A percentile compares a stretch with the other conserved stretches of the same genome.
Conservation (phyloP, 92 coral and sea anemone genomes). For the Scolanthus callimorphus region DNA sequence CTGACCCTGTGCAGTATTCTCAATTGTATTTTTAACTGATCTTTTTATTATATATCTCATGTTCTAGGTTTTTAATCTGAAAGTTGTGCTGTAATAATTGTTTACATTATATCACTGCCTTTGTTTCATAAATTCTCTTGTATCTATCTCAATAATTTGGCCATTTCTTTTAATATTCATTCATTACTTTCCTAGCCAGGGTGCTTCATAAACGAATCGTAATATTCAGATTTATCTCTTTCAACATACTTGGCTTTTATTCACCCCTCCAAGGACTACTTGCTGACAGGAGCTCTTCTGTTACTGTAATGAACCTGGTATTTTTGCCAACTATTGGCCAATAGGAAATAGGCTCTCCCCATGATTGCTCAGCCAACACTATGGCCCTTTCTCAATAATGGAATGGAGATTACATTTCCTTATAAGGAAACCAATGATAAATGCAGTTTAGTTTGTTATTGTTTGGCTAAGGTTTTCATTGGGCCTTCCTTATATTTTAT, state of each 20-base stretch:
- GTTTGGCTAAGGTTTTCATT: conserved; percentile 13
- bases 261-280: conserved; percentile 12
- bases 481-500: not conserved
- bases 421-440: conserved; percentile 23
- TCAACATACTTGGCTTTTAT: not conserved
- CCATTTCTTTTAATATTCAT: not conserved
- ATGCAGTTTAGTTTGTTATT: conserved; percentile 13
- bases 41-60: too few relatives aligned
- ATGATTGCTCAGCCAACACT: conserved; percentile 14
- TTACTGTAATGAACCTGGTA: conserved; percentile 19
- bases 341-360: conserved; percentile 8
- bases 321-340: conserved; percentile 15
- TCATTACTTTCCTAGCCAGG: conserved; percentile 1
- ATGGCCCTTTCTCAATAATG: conserved; percentile 14
- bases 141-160: not conserved
- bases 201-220: conserved; percentile 40
- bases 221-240: conserved; percentile 10
- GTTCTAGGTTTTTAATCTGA: too few relatives aligned
- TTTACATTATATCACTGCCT: not conserved
- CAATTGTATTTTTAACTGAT: too few relatives aligned
- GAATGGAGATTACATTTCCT: conserved; percentile 28
- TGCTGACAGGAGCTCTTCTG: conserved; percentile 15
- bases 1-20: too few relatives aligned
- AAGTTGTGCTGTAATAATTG: too few relatives aligned
- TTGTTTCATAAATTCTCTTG: not conserved